Evolutionary conservation across 2,888 invertebrate species (phyloP).

Genomic region (Drosophila dives): DNA sequence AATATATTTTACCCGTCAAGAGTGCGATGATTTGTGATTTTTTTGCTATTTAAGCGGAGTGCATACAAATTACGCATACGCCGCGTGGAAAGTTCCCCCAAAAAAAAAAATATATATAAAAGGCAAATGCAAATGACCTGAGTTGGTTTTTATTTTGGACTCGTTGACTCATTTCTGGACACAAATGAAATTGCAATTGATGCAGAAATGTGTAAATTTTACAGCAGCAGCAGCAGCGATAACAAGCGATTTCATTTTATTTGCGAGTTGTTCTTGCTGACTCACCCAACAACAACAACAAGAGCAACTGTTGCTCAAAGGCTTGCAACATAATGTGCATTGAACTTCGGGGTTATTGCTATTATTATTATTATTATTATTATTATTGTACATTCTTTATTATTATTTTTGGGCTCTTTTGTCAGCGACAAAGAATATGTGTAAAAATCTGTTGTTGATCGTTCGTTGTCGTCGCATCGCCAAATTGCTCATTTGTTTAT

Average conservation of each 20-base stretch:
- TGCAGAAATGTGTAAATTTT: conserved; percentile 79
- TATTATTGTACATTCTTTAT: conserved; percentile 23
- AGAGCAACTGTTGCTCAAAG: conserved; percentile 23
- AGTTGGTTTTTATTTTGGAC: conserved; percentile 6
- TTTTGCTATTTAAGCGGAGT: conserved; percentile 32
- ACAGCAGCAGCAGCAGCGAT: conserved; percentile 43
- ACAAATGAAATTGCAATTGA: conserved; percentile 74
- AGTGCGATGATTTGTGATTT: conserved; percentile 24
- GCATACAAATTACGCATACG: conserved; percentile 50
- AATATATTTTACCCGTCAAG: conserved; percentile 29
- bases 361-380: conserved; percentile 41
- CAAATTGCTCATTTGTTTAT: conserved; percentile 40
- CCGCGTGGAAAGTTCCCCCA: conserved; percentile 56
- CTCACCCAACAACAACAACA: conserved; percentile 34
- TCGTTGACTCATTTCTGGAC: conserved; percentile 51
- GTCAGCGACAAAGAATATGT: conserved; percentile 22
- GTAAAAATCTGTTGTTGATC: conserved; percentile 27
- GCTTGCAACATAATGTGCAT: conserved; percentile 53
- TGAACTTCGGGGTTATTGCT: conserved; percentile 27
- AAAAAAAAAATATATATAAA: conserved; percentile 6
- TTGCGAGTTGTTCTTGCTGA: conserved; percentile 8
- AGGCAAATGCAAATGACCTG: conserved; percentile 59
- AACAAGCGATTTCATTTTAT: conserved; percentile 27
- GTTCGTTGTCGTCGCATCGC: conserved; percentile 13
- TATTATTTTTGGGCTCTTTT: conserved; percentile 18